phyloP scores from a whole-genome alignment of 2,888 invertebrate genomes.

The Lasioglossum figueresi region DNA sequence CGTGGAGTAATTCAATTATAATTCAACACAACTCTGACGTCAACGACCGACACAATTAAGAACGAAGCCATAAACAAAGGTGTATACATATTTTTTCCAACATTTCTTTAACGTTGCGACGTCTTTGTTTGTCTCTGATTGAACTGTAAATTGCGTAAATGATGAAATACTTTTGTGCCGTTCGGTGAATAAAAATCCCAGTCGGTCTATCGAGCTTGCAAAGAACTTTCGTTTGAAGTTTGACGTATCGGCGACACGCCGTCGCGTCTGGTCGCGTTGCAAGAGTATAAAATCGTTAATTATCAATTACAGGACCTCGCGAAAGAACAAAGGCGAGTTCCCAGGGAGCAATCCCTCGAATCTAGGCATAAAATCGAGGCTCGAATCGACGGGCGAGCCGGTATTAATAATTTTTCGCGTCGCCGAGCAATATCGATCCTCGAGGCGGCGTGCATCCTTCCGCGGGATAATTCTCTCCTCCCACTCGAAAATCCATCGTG shows the following conservation, averaged over 20 bases:
- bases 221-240: neutral
- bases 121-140: too few species aligned
- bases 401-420: slow-evolving; percentile 45
- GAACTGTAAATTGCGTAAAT: neutral
- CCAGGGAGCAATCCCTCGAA: neutral
- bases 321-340: neutral
- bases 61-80: too few species aligned
- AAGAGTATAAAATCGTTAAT: neutral
- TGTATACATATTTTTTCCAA: too few species aligned
- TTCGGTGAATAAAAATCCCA: too few species aligned
- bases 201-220: neutral
- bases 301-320: neutral
- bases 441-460: slow-evolving; percentile 39
- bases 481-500: slow-evolving; percentile 2
- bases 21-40: too few species aligned
- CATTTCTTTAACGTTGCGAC: too few species aligned
- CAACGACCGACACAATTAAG: too few species aligned
- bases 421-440: slow-evolving; percentile 55
- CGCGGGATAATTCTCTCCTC: slow-evolving; percentile 42
- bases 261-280: neutral
- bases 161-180: neutral
- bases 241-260: neutral
- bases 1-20: too few species aligned
- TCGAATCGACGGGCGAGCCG: neutral
- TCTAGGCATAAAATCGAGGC: neutral